Conservation (phyloP, 2,888 invertebrate genomes). For the Amblyteles armatorius region DNA sequence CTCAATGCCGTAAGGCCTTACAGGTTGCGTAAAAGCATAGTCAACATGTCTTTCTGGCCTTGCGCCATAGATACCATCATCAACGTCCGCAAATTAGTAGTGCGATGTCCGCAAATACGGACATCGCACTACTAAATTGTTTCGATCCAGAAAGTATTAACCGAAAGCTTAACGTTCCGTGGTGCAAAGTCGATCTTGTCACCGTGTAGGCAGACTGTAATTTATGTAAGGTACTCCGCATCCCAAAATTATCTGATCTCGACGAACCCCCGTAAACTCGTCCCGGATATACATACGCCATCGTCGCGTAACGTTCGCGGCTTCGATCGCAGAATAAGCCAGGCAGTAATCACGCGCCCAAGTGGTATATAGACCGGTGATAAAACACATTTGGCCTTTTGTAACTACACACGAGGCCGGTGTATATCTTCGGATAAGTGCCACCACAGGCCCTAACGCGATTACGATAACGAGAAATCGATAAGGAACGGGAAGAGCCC, state of each 20-base stretch:
- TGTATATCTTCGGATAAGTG: slow-evolving; percentile 66
- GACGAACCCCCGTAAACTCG: slow-evolving; percentile 10
- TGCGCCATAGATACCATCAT: neutral
- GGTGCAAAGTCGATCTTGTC: neutral
- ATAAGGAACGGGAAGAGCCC: slow-evolving; percentile 62
- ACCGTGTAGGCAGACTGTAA: neutral
- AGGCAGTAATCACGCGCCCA: slow-evolving; percentile 12
- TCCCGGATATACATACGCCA: slow-evolving; percentile 11
- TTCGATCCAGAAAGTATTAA: neutral
- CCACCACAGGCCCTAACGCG: slow-evolving; percentile 55
- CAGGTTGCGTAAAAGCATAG: neutral
- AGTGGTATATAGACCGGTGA: slow-evolving; percentile 44
- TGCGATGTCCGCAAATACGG: no score
- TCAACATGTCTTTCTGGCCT: neutral
- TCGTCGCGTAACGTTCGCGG: neutral
- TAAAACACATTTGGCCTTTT: slow-evolving; percentile 61
- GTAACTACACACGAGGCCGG: slow-evolving; percentile 59
- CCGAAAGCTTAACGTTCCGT: neutral
- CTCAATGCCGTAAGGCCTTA: neutral
- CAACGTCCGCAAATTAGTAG: neutral
- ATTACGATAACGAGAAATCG: slow-evolving; percentile 67
- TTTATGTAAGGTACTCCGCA: slow-evolving; percentile 16
- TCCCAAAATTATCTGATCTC: slow-evolving; percentile 9
- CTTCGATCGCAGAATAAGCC: slow-evolving; percentile 41
- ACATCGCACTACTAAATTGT: neutral